Evolutionary conservation across 2,113 vertebrate species (phyloP), one percentile per base, ranked within the genome.

Genomic region (Pseudopipra pipra): DNA sequence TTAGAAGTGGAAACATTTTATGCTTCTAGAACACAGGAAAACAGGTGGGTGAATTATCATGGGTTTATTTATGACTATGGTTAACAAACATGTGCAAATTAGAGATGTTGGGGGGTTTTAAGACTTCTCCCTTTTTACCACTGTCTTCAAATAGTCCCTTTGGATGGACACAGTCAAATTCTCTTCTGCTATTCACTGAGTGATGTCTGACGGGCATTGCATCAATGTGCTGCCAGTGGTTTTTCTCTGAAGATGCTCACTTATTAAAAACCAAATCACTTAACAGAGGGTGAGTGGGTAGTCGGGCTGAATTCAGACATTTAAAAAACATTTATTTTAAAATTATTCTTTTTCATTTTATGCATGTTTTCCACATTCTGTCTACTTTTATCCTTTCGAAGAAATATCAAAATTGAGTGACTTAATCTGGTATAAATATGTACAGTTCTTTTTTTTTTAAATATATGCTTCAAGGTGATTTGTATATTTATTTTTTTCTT

Each of bases 201-300:
- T 87, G 66, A 88, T 13, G 27, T 61, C 46, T 62, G 63, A 92
- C 6, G 47, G 59, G 43, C 72, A 73, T 9, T 8, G 23, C 37
- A 43, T 73, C 71, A 54, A 2, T 27, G 25, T 15, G 55, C 63
- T 94, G 88, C 88, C 39, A 35, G 51, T 20, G 75, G 37, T 62
- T 88, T 84, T 80, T 75, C 43, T 59, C 82, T 90, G 67, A 5
- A 31, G 51, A 96, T 90, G 72, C 83, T 93, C 94, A 70, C 56
- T 94, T 96, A 94, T 84, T 96, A 94, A 92, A 95, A 28, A 90
- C 23, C 35, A 18, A 89, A 92, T 93, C 67, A 58, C 35, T 83
- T 83, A 93, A 95, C 94, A 97, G 96, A 93, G 96, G 95, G 95
- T 97, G 96, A 96, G 96, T 97, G 94, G 95, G 95, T 74, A 88